A percentile compares a stretch with the other conserved stretches of the same genome.
Evolutionary conservation across 1,140 invertebrate genomes (phyloP).

Genomic region (Ridgeia piscesae): DNA sequence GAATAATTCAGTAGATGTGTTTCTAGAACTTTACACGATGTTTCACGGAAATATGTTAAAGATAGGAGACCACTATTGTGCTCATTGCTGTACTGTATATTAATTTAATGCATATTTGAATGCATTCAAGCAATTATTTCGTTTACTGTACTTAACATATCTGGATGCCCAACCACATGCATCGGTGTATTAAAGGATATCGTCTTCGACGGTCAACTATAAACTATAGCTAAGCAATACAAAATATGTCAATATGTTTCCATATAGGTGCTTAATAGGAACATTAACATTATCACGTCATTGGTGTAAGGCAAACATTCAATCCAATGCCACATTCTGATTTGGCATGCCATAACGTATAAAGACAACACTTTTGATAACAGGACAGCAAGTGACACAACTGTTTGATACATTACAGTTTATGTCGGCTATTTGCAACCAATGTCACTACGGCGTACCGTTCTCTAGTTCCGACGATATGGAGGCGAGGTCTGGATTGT

Average conservation of each 20-base stretch:
- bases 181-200: no score
- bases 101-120: no score
- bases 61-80: no score
- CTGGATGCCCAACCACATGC: neutral
- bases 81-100: no score
- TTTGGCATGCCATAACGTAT: neutral
- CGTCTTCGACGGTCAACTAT: no score
- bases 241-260: neutral
- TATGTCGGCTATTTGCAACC: neutral
- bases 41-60: neutral
- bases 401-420: neutral
- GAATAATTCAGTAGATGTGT: neutral
- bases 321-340: neutral
- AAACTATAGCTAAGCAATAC: neutral
- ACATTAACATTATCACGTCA: neutral
- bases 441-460: neutral
- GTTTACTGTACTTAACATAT: no score
- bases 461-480: neutral
- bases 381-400: neutral
- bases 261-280: neutral
- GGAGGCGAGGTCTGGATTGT: constrained; percentile 5
- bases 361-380: neutral
- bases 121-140: no score
- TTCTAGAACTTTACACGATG: neutral
- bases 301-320: neutral